Evolutionary conservation across 23 tunicate species (phyloP), one percentile per base, ranked within the genome.

Genomic region (Halocynthia roretzi): DNA sequence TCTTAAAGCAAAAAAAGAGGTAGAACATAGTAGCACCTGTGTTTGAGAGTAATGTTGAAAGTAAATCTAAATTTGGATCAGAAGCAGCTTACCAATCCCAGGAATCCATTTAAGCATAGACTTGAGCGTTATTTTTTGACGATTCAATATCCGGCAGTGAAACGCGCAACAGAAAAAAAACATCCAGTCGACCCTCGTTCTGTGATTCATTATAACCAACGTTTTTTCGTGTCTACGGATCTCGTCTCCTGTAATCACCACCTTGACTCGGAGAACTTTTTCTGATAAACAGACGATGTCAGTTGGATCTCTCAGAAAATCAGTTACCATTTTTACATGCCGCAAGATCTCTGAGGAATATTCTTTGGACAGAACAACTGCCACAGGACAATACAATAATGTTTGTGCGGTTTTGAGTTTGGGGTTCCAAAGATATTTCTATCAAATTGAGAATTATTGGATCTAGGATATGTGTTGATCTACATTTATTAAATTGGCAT

Each of bases 141-240:
- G 83, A 71, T 91, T 86, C 10, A 95, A 70, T 19, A 91, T 76
- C 20, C 71, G 60, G 18, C 80, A 78, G 78, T 89, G 96, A 72
- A 95, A 95, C n/a, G 89, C 84, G 73, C 71, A 86, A 53, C 80
- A 66, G 61, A 86, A 89, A 61, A 95, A 95, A 63, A 76, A 87
- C 81, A 88, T 64, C 99, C 99, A 95, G 64, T 95, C 99, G 53
- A 95, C 62, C 61, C 99, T 72, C 6, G 99, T 95, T 56, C 99
- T 76, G 68, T 95, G 99, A 62, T 95, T 95, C 85, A 95, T 67
- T 6, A 95, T 50, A 10, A 95, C 71, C 8, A 89, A 76, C 7
- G 99, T 95, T 82, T 91, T 91, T 56, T 89, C 99, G 74, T 89
- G 90, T 11, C 90, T 73, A 12, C 85, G 71, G 48, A 89, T 74